Base-by-base conservation (phyloP, 2,888 invertebrate genomes). In the Ectemnius continuus region DNA sequence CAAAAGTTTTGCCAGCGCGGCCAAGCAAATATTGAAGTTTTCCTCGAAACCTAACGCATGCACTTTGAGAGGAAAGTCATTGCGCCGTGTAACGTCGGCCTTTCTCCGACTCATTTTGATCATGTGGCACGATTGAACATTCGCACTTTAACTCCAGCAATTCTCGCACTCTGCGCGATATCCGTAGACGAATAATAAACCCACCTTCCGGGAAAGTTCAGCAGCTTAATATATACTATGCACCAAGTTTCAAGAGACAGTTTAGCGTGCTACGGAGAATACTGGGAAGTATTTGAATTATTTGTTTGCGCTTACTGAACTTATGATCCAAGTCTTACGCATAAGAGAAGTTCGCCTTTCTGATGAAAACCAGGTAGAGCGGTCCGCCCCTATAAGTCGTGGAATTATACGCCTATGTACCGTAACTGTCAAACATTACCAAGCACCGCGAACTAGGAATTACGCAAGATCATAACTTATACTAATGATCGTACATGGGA, bases 281-380 rank as follows among this genome's bases (percentile, higher is more conserved):
- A 46, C 28, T 46, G 26, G 18, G 11, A 20, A 6, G 26, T 14
- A 46, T 48, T 48, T 18, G 56, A n/a, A n/a, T 23, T 47, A 20
- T 56, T 64, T 64, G 47, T 64, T 64, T 56, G 60, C 13, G 16
- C 52, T 14, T 13, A 14, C 14, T 16, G 52, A 36, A 52, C 52
- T 52, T 52, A 52, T 52, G 52, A 52, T 16, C 52, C 52, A 16
- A 52, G 52, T 52, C 52, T 52, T 52, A 52, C 16, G 52, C 20
- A 48, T 14, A 36, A 56, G 23, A 28, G 14, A 14, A 26, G 59
- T 59, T 36, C 66, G 60, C n/a, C 11, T 48, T 13, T 60, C 60
- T 52, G 48, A 57, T 60, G 70, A 70, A 63, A 46, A 26, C 70
- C 70, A 70, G 70, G 18, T 56, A 61, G 18, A 16, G n/a, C 2